Percentiles rank a stretch among this genome's conserved stretches.
Evolutionary conservation across 2,888 invertebrate genomes (phyloP).

Genomic region (Xestia c-nigrum): DNA sequence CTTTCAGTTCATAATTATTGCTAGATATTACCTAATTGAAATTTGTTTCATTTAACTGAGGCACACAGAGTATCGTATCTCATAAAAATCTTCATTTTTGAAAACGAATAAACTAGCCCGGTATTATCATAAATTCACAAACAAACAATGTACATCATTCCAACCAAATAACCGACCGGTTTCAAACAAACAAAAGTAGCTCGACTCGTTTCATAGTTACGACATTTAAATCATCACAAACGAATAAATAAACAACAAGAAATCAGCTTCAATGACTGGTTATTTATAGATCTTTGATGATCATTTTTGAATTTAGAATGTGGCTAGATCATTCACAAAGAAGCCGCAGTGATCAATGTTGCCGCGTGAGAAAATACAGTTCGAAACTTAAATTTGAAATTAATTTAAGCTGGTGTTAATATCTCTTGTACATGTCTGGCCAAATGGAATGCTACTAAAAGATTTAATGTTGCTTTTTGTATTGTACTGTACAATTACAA

Average conservation of each 20-base stretch:
- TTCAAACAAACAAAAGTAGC: constrained; percentile 56
- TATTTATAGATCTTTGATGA: constrained; percentile 71
- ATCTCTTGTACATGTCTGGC: constrained; percentile 67
- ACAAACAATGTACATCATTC: constrained; percentile 30
- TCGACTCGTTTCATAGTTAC: constrained; percentile 58
- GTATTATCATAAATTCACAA: not conserved
- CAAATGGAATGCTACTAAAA: constrained; percentile 54
- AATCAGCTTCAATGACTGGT: constrained; percentile 69
- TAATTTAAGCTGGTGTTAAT: constrained; percentile 79
- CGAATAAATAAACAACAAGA: constrained; percentile 65
- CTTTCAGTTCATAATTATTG: too few relatives aligned
- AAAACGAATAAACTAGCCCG: not conserved
- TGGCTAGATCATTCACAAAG: constrained; percentile 70
- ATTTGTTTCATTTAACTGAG: not conserved
- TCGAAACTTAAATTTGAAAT: constrained; percentile 79
- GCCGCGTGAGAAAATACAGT: constrained; percentile 80
- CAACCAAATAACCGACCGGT: constrained; percentile 30
- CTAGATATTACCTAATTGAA: too few relatives aligned
- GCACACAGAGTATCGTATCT: not conserved
- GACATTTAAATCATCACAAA: constrained; percentile 69
- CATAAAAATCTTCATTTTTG: not conserved
- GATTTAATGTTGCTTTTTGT: constrained; percentile 37
- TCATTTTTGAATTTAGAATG: constrained; percentile 73
- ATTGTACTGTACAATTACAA: constrained; percentile 25
- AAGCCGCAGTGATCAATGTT: constrained; percentile 71